Evolutionary conservation across 1,140 invertebrate genomes (phyloP).

Genomic region (Drosophila dunni): DNA sequence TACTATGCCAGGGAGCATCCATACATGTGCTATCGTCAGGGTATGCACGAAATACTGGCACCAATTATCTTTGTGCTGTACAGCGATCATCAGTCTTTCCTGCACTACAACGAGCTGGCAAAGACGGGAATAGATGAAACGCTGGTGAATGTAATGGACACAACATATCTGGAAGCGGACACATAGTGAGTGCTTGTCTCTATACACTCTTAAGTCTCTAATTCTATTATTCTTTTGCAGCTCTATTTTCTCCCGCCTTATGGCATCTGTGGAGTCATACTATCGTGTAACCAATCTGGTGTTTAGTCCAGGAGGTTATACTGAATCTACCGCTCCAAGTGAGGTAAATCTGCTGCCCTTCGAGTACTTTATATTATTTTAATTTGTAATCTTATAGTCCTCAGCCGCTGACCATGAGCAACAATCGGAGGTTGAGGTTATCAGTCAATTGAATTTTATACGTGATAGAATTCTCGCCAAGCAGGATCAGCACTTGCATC

Average conservation of each 20-base stretch:
- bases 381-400: constrained; percentile 34
- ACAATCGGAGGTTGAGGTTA: constrained; percentile 87
- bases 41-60: constrained; percentile 94
- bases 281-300: constrained; percentile 87
- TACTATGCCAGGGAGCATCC: constrained; percentile 90
- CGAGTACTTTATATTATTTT: not conserved
- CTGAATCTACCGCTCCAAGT: constrained; percentile 22
- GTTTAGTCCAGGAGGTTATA: constrained; percentile 85
- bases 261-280: constrained; percentile 90
- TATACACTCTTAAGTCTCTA: no score
- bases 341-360: constrained; percentile 41
- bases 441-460: constrained; percentile 89
- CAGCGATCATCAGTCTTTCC: constrained; percentile 89
- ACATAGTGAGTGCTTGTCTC: constrained; percentile 87
- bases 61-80: constrained; percentile 91
- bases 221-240: constrained; percentile 84
- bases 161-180: constrained; percentile 89
- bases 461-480: constrained; percentile 88
- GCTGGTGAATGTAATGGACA: constrained; percentile 87
- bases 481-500: constrained; percentile 88
- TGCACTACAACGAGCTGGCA: constrained; percentile 81
- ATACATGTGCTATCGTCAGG: constrained; percentile 91
- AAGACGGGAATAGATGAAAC: constrained; percentile 84
- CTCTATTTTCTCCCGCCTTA: constrained; percentile 89
- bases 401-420: constrained; percentile 34